Evolutionary conservation across 1,140 invertebrate genomes (phyloP).

Genomic region (Habropoda laboriosa): DNA sequence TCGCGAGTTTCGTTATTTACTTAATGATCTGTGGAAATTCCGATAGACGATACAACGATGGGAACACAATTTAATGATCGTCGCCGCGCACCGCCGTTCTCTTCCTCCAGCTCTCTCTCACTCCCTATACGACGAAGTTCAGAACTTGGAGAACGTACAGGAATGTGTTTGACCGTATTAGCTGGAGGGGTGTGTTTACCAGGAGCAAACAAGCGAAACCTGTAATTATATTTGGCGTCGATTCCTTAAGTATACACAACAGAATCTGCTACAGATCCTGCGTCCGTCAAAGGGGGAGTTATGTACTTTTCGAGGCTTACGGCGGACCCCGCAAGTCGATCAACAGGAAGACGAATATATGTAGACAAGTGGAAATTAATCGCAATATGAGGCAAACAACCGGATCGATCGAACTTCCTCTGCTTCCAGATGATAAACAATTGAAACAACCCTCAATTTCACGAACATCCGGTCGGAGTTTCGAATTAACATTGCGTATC

Average conservation of each 20-base stretch:
- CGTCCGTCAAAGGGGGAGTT: slow-evolving; percentile 68
- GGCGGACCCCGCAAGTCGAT: slow-evolving; percentile 9
- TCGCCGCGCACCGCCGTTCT: neutral
- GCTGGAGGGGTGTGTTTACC: slow-evolving; percentile 68
- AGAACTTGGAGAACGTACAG: slow-evolving; percentile 16
- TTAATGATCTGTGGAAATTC: slow-evolving; percentile 3
- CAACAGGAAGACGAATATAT: slow-evolving; percentile 1
- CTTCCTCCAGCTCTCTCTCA: too few relatives aligned
- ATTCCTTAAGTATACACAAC: slow-evolving; percentile 75
- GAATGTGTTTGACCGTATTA: slow-evolving; percentile 73
- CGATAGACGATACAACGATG: neutral
- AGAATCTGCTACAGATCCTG: slow-evolving; percentile 59
- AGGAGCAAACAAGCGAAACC: slow-evolving; percentile 74
- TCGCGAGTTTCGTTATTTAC: neutral
- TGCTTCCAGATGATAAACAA: neutral
- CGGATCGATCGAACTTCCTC: neutral
- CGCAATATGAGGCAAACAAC: neutral
- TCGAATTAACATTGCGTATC: neutral
- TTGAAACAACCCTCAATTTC: neutral
- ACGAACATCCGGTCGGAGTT: neutral
- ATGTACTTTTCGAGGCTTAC: slow-evolving; percentile 54
- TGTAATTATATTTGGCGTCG: slow-evolving; percentile 79
- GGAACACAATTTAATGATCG: slow-evolving; percentile 28
- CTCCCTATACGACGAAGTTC: neutral
- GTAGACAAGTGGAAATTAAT: slow-evolving; percentile 51